These are phyloP conservation scores for Bellardia pandia DNA, from an alignment of 2,888 invertebrate species.

Conservation along the genomic window DNA sequence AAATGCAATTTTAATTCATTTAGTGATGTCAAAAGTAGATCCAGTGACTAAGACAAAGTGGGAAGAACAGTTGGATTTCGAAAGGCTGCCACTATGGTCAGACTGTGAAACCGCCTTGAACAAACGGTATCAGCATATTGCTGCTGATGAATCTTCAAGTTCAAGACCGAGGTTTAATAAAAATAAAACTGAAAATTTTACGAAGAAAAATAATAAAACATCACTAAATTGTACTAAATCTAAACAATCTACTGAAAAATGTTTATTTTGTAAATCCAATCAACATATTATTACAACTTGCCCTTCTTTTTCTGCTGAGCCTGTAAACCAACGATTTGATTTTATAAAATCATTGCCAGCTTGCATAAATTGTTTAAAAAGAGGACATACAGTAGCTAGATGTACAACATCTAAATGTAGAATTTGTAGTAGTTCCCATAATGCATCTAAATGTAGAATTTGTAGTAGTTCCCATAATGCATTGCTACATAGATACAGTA, in stretches of 20 bases:
- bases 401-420: too few species aligned
- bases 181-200: too few species aligned
- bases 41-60: neutral
- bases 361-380: neutral
- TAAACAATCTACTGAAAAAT: too few species aligned
- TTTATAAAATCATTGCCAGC: neutral
- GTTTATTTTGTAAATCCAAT: too few species aligned
- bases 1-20: slow-evolving; percentile 21
- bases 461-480: neutral
- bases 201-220: too few species aligned
- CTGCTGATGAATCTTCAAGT: too few species aligned
- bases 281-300: too few species aligned
- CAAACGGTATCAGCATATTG: neutral
- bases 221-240: too few species aligned
- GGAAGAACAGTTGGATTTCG: slow-evolving; percentile 20
- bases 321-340: too few species aligned
- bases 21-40: slow-evolving; percentile 17
- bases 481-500: neutral
- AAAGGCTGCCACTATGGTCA: neutral
- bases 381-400: neutral
- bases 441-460: neutral
- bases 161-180: too few species aligned
- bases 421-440: too few species aligned
- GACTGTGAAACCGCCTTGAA: slow-evolving; percentile 12
- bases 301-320: too few species aligned